A percentile compares a stretch with the other conserved stretches of the same genome.
Conservation (phyloP, 2,113 vertebrate genomes). For the Rhea americana region DNA sequence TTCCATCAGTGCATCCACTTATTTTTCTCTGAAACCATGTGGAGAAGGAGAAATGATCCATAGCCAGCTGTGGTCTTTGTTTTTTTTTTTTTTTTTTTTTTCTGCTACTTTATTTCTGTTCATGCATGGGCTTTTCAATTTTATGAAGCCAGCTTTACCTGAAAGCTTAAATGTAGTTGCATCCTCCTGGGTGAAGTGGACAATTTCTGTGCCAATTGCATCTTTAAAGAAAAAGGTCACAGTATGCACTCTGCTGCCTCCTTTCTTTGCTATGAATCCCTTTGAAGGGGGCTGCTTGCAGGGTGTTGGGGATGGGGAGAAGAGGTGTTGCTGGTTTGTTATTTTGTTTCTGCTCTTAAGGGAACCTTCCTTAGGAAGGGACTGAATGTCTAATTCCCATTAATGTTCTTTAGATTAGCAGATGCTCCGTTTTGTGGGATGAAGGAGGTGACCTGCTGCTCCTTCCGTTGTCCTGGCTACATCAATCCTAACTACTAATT, state of each 20-base stretch:
- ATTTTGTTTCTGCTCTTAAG: background rate
- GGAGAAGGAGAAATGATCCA: constrained; percentile 48
- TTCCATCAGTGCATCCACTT: background rate
- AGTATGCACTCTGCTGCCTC: background rate
- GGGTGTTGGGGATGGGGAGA: too few species aligned
- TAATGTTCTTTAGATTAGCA: background rate
- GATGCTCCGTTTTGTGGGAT: background rate
- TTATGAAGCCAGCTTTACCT: constrained; percentile 43
- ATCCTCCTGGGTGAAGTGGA: constrained; percentile 54
- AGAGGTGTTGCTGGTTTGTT: background rate
- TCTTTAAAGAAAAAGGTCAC: constrained; percentile 54
- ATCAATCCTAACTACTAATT: background rate
- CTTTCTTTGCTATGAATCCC: background rate
- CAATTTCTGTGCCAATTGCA: constrained; percentile 45
- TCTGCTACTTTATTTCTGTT: constrained; percentile 48
- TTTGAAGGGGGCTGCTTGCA: background rate
- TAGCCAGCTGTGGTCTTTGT: background rate
- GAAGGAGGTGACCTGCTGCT: background rate
- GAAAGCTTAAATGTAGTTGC: constrained; percentile 57
- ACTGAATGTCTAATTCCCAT: background rate
- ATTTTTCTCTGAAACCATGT: constrained; percentile 49
- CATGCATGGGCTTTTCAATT: constrained; percentile 24
- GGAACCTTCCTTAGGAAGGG: background rate
- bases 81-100: constrained; percentile 18
- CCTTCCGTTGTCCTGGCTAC: background rate